Conservation (phyloP, 2,113 vertebrate genomes). For the Galeopterus variegatus region DNA sequence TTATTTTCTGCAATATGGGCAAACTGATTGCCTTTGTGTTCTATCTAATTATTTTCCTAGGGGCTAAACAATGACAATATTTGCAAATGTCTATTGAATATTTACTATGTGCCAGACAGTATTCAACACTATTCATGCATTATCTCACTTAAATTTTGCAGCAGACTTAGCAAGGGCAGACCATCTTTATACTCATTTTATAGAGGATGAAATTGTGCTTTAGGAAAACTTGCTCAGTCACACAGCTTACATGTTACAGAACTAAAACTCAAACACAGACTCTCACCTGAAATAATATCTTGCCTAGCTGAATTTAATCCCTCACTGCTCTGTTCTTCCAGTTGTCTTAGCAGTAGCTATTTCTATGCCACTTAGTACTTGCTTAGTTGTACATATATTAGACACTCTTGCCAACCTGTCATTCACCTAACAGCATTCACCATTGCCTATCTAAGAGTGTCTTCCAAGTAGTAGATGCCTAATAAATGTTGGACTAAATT, state of each 20-base stretch:
- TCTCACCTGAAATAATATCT: neutral
- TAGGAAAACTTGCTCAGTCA: neutral
- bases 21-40: neutral
- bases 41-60: neutral
- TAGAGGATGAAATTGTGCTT: neutral
- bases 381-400: neutral
- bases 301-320: neutral
- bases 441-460: neutral
- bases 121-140: neutral
- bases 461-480: neutral
- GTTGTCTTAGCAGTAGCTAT: neutral
- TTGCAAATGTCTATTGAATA: neutral
- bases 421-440: neutral
- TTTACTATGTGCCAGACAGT: neutral
- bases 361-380: neutral
- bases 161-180: neutral
- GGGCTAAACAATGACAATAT: neutral
- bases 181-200: neutral
- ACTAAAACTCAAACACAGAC: neutral
- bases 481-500: neutral
- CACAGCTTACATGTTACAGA: neutral
- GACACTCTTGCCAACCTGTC: neutral
- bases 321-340: neutral
- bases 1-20: neutral
- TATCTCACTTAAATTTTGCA: neutral